A percentile compares a stretch with the other conserved stretches of the same genome.
These are phyloP conservation scores for Psettodes erumei DNA, from an alignment of 2,113 vertebrate genomes.

Conservation along the genomic window DNA sequence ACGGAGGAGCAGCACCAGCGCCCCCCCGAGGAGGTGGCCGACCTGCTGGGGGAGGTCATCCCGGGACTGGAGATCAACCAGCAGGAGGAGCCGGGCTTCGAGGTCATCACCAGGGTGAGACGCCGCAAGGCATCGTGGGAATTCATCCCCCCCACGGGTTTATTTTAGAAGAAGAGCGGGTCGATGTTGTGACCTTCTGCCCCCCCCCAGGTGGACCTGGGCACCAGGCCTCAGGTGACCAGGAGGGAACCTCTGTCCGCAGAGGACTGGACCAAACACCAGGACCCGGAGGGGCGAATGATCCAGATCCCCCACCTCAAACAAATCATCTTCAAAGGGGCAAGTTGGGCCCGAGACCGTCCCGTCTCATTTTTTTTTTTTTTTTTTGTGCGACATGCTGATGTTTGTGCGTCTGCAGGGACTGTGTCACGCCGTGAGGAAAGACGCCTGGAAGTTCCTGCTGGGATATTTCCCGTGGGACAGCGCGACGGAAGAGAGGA, in stretches of 20 bases:
- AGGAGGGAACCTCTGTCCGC: constrained; percentile 87
- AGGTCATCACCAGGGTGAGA: constrained; percentile 98
- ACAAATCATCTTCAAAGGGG: constrained; percentile 92
- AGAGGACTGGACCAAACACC: constrained; percentile 88
- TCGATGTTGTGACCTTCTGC: no score
- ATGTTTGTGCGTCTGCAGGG: constrained; percentile 82
- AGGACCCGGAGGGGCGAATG: constrained; percentile 91
- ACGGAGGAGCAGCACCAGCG: constrained; percentile 88
- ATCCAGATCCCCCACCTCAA: constrained; percentile 85
- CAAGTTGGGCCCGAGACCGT: constrained; percentile 58
- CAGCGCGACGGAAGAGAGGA: constrained; percentile 91
- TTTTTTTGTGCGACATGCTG: no score
- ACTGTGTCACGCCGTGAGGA: constrained; percentile 90
- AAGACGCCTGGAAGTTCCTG: constrained; percentile 95
- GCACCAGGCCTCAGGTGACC: constrained; percentile 87
- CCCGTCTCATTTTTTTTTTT: not conserved
- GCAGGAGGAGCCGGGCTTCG: constrained; percentile 97
- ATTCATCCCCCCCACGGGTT: no score
- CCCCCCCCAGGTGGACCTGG: constrained; percentile 95
- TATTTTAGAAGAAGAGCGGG: no score
- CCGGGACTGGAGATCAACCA: constrained; percentile 97
- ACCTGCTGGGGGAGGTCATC: constrained; percentile 92
- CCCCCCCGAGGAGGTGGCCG: constrained; percentile 92
- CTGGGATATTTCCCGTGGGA: constrained; percentile 94
- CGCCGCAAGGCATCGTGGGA: no score